Conservation (phyloP, 2,113 vertebrate species). For the Myrmecobius fasciatus region DNA sequence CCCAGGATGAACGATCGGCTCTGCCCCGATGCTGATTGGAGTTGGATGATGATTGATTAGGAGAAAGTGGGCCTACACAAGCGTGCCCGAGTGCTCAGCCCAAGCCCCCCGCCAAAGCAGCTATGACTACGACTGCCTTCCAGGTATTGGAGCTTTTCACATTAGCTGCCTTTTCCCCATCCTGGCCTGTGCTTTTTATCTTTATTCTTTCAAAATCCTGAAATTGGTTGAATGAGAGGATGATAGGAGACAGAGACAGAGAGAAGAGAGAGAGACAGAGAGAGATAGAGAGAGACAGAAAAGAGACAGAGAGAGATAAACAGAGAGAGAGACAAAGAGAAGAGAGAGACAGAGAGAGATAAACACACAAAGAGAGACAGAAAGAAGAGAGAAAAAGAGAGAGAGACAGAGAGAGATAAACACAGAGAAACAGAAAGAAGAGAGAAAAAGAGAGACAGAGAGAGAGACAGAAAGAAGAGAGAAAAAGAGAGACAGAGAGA, state of each 20-base stretch:
- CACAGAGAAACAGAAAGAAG: too few species aligned
- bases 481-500: too few species aligned
- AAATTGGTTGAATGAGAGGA: slow-evolving; percentile 95
- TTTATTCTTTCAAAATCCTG: slow-evolving; percentile 97
- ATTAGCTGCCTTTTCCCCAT: slow-evolving; percentile 87
- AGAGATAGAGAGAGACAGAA: too few species aligned
- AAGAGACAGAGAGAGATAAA: too few species aligned
- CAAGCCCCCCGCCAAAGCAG: slow-evolving; percentile 78
- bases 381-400: too few species aligned
- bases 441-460: too few species aligned
- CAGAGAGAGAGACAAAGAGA: not conserved
- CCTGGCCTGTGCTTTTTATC: slow-evolving; percentile 93
- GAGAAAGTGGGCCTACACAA: slow-evolving; percentile 77
- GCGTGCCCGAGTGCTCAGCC: slow-evolving; percentile 76
- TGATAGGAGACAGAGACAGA: not conserved
- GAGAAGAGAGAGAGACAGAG: too few species aligned
- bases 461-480: too few species aligned
- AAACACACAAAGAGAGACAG: too few species aligned
- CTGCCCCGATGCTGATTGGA: slow-evolving; percentile 81
- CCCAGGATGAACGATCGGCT: slow-evolving; percentile 81
- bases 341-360: too few species aligned
- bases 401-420: too few species aligned
- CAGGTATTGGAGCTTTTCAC: slow-evolving; percentile 83
- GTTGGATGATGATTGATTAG: slow-evolving; percentile 84
- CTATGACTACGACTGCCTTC: slow-evolving; percentile 76